Base-by-base conservation (phyloP, 2,888 invertebrate genomes). In the Gymnosoma rotundatum region DNA sequence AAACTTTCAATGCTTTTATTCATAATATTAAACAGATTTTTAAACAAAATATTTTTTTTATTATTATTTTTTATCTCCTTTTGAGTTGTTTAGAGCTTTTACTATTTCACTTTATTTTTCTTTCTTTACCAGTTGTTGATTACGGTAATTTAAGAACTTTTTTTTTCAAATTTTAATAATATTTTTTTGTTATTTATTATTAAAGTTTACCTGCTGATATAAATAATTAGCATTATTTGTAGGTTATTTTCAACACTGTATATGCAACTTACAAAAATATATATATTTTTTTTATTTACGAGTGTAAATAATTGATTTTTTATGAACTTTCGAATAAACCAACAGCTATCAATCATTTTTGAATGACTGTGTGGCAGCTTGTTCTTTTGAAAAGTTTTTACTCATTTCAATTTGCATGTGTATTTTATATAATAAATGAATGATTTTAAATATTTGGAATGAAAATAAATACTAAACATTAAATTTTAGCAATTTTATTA, bases 1-100 rank as follows among this genome's bases (percentile, higher is more conserved):
- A 91, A 86, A 87, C 89, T 90, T 88, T 92, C 90, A 70, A 89
- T 90, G 89, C 89, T 91, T 90, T 90, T 91, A 89, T 92, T 89
- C 91, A 92, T 91, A 81, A 60, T 76, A 61, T 54, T 45, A 18
- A 48, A 12, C 18, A 78, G 50, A 32, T 12, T 42, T 3, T 42
- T 12, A 12, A 52, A 32, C 20, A 36, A 61, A 18, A 61, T 32
- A n/a, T 25, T 52, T 32, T 25, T 36, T 52, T 52, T 52, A 18
- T 16, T 50, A 50, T n/a, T 16, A 18, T 18, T 21, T 63, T 73
- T 73, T 50, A 14, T 72, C 20, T 52, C 52, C 10, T 61, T 54
- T 12, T 60, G 21, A 25, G 6, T 64, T 10, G 14, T 18, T 36
- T 3, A 9, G 3, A 12, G 32, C 38, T 70, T 42, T 42, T 42